Evolutionary conservation across 2,888 invertebrate species (phyloP).

Genomic region (Brenthis daphne): DNA sequence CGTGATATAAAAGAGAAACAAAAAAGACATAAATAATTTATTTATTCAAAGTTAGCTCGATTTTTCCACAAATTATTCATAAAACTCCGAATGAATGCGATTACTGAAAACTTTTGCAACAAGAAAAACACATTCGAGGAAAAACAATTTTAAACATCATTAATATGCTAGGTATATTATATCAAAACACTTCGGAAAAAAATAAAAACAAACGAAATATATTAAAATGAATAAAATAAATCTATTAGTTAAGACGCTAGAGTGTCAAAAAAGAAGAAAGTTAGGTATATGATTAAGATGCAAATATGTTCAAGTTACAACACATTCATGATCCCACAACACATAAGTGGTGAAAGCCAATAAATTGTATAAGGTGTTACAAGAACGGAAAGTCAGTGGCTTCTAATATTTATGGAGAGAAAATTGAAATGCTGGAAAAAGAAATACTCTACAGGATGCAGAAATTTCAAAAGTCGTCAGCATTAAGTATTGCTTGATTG

Average conservation of each 20-base stretch:
- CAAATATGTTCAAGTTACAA: conserved; percentile 44
- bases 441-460: not conserved
- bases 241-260: no score
- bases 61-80: conserved; percentile 13
- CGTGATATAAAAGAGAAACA: conserved; percentile 7
- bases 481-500: not conserved
- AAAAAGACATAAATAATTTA: conserved; percentile 10
- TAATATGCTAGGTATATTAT: no score
- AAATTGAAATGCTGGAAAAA: conserved; percentile 35
- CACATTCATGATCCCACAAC: conserved; percentile 49
- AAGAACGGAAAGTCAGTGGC: conserved; percentile 33
- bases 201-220: no score
- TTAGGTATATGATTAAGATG: not conserved
- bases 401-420: conserved; percentile 42
- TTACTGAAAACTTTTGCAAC: not conserved
- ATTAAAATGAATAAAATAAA: no score
- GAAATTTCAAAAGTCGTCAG: not conserved
- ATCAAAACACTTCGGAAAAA: no score
- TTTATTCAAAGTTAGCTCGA: conserved; percentile 2
- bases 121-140: not conserved
- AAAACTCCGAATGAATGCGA: not conserved
- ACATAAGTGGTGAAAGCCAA: conserved; percentile 67
- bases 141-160: not conserved
- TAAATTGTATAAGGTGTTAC: conserved; percentile 61
- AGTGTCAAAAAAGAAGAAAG: no score